Evolutionary conservation across 2,113 vertebrate genomes (phyloP), one percentile per base, ranked within the genome.

Genomic region (Silurus meridionalis): DNA sequence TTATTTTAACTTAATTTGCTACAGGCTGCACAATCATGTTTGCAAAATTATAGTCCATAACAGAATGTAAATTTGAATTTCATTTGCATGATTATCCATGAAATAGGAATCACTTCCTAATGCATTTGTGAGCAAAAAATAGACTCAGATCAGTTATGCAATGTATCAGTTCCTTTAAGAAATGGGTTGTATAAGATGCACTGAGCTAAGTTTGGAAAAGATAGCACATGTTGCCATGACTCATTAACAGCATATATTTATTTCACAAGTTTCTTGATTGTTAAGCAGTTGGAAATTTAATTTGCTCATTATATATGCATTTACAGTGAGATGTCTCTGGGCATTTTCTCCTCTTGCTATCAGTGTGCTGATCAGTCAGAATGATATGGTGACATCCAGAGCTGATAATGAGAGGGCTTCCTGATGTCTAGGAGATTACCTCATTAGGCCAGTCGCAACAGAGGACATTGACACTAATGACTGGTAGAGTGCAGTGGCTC

Each of bases 401-500:
- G 72, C 58, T 67, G 64, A 61, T 25, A 55, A 53, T 53, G 72
- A 60, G 66, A 86, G 4, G 71, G 85, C 80, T 61, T 86, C 25
- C 85, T 80, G 88, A 88, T 84, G 80, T 92, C 88, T 90, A 84
- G 77, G 87, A 92, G 83, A 84, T 90, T 90, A 91, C 84, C 82
- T 85, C 84, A 89, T 91, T 91, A 89, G 86, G 75, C 28, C 87
- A 71, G 83, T 88, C 87, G 86, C 88, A 86, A 85, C 63, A 77
- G 88, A 86, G 87, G 91, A 91, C 89, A 92, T 91, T 92, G 92
- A 92, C 89, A 92, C 91, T 92, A 91, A 93, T 89, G 83, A 90
- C 90, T 91, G 86, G 85, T 63, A 88, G 83, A 81, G 86, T 86
- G 82, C 48, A 88, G 83, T 80, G 60, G 80, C 85, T 63, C 48